A percentile compares a stretch with the other conserved stretches of the same genome.
Evolutionary conservation across 2,797 vertebrate genomes (phyloP).

Genomic region (Poliocrania exsul): DNA sequence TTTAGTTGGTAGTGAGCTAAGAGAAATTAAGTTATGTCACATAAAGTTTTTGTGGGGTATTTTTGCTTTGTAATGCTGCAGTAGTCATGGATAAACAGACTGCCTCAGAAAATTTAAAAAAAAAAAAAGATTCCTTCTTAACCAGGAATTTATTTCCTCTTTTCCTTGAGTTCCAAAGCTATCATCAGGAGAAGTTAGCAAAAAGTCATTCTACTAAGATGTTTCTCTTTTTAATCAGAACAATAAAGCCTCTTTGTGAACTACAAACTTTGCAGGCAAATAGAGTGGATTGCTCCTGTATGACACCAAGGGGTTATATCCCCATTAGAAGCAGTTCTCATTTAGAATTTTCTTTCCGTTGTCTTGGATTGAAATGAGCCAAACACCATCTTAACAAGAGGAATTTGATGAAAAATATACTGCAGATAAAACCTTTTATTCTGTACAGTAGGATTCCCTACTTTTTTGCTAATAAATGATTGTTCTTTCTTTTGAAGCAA

Average conservation of each 20-base stretch:
- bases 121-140: not conserved
- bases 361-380: not conserved
- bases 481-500: not conserved
- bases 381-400: not conserved
- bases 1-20: not conserved
- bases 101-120: not conserved
- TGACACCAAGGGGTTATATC: not conserved
- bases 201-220: not conserved
- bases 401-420: not conserved
- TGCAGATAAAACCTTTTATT: not conserved
- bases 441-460: not conserved
- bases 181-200: not conserved
- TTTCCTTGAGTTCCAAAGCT: not conserved
- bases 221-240: not conserved
- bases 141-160: not conserved
- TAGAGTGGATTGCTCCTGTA: not conserved
- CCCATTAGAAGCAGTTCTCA: not conserved
- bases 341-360: not conserved
- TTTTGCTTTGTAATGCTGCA: not conserved
- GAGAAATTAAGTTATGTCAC: not conserved
- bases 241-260: not conserved
- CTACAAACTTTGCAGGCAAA: not conserved
- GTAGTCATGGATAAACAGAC: not conserved
- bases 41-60: rapidly evolving
- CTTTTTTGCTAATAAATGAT: not conserved